These are phyloP conservation scores for Drosophila mayaguana DNA, from an alignment of 2,888 invertebrate genomes.

Conservation along the genomic window DNA sequence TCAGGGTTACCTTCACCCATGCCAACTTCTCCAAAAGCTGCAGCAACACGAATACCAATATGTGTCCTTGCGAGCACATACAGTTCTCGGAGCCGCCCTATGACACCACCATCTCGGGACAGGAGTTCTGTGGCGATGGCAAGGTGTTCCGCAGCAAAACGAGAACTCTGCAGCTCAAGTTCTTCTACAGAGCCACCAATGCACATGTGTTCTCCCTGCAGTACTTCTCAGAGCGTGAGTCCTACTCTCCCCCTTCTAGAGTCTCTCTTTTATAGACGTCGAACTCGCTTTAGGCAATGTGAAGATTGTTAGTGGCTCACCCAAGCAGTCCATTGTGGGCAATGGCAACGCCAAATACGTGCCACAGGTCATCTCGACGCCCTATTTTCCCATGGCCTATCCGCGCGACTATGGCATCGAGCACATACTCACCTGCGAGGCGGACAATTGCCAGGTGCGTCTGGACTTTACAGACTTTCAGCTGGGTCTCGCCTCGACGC, in stretches of 20 bases:
- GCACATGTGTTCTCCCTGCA: constrained; percentile 88
- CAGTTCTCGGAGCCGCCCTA: constrained; percentile 89
- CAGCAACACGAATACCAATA: constrained; percentile 77
- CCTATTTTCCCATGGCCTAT: constrained; percentile 89
- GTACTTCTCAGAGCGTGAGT: constrained; percentile 88
- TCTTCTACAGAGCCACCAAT: constrained; percentile 87
- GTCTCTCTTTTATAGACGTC: background rate
- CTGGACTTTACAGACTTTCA: constrained; percentile 90
- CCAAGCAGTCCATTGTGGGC: constrained; percentile 82
- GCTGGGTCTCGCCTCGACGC: constrained; percentile 88
- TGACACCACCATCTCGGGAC: constrained; percentile 87
- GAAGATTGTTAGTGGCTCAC: constrained; percentile 86
- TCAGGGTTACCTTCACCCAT: constrained; percentile 83
- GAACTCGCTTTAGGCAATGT: constrained; percentile 86
- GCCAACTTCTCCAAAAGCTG: constrained; percentile 84
- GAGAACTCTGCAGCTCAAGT: constrained; percentile 87
- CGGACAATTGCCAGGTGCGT: constrained; percentile 87
- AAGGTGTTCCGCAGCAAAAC: constrained; percentile 87
- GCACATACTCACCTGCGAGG: constrained; percentile 88
- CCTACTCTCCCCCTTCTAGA: background rate
- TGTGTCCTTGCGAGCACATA: constrained; percentile 87
- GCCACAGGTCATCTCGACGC: constrained; percentile 87
- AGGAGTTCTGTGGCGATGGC: constrained; percentile 87
- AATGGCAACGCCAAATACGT: constrained; percentile 82
- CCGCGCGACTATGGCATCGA: constrained; percentile 89